These are phyloP conservation scores for Clavelina lepadiformis DNA, from an alignment of 23 tunicate genomes.

Conservation along the genomic window DNA sequence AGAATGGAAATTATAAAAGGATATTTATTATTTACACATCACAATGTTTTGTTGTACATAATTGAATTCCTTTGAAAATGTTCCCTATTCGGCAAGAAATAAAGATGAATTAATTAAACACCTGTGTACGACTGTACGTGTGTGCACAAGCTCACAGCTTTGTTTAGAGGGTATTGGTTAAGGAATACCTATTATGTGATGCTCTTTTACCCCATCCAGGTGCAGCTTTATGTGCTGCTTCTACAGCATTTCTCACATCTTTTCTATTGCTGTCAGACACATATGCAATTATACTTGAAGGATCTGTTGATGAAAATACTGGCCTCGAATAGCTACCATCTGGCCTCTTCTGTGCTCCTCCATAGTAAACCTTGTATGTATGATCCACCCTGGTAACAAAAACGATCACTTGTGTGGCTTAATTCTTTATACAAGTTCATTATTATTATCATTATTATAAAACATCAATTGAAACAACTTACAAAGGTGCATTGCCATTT, in stretches of 20 bases:
- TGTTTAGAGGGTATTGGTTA: background rate
- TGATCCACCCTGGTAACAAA: conserved; percentile 82
- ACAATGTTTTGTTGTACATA: no score
- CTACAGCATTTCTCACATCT: conserved; percentile 96
- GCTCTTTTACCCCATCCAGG: conserved; percentile 99
- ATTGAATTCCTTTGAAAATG: no score
- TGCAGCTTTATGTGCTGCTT: conserved; percentile 91
- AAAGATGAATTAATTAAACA: no score
- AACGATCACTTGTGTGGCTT: no score
- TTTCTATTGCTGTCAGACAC: conserved; percentile 81
- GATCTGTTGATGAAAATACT: conserved; percentile 6
- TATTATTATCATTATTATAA: background rate
- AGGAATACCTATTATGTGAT: conserved; percentile 89
- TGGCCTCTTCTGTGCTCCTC: conserved; percentile 93
- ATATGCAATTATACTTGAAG: conserved; percentile 13
- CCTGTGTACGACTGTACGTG: no score
- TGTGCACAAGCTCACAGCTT: no score
- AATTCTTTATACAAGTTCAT: background rate
- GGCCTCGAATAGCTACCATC: conserved; percentile 92
- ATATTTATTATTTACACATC: no score
- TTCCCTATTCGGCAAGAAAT: no score
- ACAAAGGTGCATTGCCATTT: conserved; percentile 57
- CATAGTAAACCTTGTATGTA: conserved; percentile 95
- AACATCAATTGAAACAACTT: conserved; percentile 9
- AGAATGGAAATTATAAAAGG: no score